Percentiles rank a stretch among this genome's conserved stretches.
Evolutionary conservation across 2,113 vertebrate genomes (phyloP).

Genomic region (Petrocephalus microphthalmus): DNA sequence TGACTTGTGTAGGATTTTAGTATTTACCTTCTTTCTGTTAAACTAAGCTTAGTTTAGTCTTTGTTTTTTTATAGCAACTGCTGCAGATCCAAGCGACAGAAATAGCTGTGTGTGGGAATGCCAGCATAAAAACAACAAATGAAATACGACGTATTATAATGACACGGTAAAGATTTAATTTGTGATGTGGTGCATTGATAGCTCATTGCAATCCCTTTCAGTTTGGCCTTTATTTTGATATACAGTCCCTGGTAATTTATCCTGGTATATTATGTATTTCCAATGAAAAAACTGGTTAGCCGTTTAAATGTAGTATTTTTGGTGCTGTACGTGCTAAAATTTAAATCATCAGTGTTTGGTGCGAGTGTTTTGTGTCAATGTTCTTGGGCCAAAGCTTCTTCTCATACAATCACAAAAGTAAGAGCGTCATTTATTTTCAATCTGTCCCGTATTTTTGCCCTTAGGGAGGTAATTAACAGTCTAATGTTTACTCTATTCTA

Average conservation of each 20-base stretch:
- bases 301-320: neutral
- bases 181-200: neutral
- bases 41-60: neutral
- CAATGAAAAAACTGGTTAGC: neutral
- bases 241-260: neutral
- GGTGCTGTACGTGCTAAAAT: neutral
- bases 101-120: neutral
- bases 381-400: neutral
- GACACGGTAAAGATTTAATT: neutral
- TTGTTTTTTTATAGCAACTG: neutral
- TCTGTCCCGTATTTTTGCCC: constrained; percentile 25
- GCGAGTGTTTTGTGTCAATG: neutral
- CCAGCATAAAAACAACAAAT: constrained; percentile 7
- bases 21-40: neutral
- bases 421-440: constrained; percentile 21
- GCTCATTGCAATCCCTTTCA: neutral
- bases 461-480: constrained; percentile 24
- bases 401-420: neutral
- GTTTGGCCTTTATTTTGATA: neutral
- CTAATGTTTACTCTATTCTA: constrained; percentile 25
- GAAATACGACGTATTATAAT: neutral
- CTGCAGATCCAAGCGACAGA: neutral
- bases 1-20: neutral
- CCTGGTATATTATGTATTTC: neutral
- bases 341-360: neutral